Conservation (phyloP, 1,140 invertebrate species). For the Thrips palmi region DNA sequence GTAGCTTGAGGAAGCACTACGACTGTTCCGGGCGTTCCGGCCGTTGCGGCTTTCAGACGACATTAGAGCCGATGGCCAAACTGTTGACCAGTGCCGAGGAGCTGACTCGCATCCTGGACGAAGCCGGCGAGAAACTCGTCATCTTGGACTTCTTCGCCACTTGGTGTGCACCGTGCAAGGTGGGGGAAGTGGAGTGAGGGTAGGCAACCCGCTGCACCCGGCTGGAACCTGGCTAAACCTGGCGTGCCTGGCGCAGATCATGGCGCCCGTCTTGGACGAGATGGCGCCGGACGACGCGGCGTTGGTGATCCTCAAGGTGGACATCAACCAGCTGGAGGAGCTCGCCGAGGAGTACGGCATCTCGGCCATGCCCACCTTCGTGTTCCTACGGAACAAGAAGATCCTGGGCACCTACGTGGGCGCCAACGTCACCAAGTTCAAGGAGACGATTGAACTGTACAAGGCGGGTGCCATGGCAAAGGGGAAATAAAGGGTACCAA, state of each 20-base stretch:
- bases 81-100: no score
- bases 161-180: constrained; percentile 2
- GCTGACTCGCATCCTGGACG: background rate
- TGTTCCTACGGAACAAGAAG: background rate
- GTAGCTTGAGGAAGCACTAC: no score
- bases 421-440: no score
- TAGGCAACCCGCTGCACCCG: no score
- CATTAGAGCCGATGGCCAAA: no score
- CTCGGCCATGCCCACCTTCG: background rate
- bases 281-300: background rate
- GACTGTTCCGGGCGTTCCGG: no score
- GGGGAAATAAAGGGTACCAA: no score
- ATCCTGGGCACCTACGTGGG: background rate
- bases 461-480: no score
- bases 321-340: background rate
- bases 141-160: background rate
- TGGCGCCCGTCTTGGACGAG: background rate
- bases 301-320: background rate
- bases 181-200: background rate
- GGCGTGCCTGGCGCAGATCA: background rate
- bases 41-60: no score
- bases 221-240: background rate
- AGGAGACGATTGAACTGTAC: no score
- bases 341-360: background rate
- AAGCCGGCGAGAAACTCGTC: background rate